These are phyloP conservation scores for Neomonachus schauinslandi DNA, from an alignment of 2,113 vertebrate genomes.

Conservation along the genomic window DNA sequence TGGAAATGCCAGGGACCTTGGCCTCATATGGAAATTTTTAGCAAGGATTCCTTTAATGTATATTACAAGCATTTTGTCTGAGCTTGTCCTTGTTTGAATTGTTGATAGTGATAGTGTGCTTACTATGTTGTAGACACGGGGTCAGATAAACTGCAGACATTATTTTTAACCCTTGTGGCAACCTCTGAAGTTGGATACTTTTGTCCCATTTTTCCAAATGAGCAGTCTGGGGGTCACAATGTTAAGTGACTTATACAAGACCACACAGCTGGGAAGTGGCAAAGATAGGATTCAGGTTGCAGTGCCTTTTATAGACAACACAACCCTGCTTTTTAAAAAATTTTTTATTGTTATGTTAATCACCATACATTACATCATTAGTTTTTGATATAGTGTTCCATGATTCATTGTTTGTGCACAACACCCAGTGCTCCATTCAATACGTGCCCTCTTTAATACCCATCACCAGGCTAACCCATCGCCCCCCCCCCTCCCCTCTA, in stretches of 20 bases:
- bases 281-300: neutral
- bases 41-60: neutral
- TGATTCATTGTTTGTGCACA: too few relatives aligned
- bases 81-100: neutral
- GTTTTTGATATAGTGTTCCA: too few relatives aligned
- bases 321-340: neutral
- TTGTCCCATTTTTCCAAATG: neutral
- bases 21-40: neutral
- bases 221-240: neutral
- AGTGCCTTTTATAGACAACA: neutral
- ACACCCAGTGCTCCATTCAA: too few relatives aligned
- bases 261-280: neutral
- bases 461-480: too few relatives aligned
- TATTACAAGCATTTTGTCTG: neutral
- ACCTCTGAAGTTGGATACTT: neutral
- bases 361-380: too few relatives aligned
- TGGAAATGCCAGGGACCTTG: neutral
- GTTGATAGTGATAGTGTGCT: neutral
- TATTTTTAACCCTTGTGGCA: neutral
- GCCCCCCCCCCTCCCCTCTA: too few relatives aligned
- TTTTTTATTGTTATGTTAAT: too few relatives aligned
- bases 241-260: neutral
- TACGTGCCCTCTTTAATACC: too few relatives aligned
- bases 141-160: neutral
- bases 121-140: neutral